Conservation (phyloP, 2,888 invertebrate genomes). For the Eilema sororculum region DNA sequence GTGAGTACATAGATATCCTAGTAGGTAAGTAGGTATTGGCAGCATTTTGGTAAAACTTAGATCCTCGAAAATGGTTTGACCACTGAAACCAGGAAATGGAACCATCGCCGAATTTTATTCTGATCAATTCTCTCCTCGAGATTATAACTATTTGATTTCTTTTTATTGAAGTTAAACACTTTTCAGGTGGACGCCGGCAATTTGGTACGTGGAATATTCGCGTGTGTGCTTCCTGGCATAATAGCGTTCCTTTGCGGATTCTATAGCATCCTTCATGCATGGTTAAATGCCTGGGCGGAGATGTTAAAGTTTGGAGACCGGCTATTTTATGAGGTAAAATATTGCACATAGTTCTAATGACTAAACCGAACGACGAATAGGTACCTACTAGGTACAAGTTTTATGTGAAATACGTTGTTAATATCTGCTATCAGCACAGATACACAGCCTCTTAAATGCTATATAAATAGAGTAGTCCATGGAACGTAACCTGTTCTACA, state of each 20-base stretch:
- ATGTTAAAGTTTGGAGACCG: constrained; percentile 94
- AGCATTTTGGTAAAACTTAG: not conserved
- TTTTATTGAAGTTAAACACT: not conserved
- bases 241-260: constrained; percentile 91
- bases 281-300: constrained; percentile 97
- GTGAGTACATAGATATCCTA: constrained; percentile 53
- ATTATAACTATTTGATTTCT: not conserved
- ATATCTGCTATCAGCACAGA: not conserved
- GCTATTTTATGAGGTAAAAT: constrained; percentile 87
- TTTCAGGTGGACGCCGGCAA: constrained; percentile 75
- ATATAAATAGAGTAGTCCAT: not conserved
- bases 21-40: no score
- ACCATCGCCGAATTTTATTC: not conserved
- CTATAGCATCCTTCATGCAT: constrained; percentile 95
- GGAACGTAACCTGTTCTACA: not conserved
- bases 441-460: not conserved
- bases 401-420: not conserved
- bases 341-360: not conserved
- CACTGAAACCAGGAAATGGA: no score
- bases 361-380: not conserved
- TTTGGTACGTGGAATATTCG: constrained; percentile 89
- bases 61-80: no score
- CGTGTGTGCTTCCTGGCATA: constrained; percentile 91
- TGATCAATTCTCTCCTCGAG: not conserved
- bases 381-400: no score